These are phyloP conservation scores for Chorisops tibialis DNA, from an alignment of 2,888 invertebrate genomes.

Conservation along the genomic window DNA sequence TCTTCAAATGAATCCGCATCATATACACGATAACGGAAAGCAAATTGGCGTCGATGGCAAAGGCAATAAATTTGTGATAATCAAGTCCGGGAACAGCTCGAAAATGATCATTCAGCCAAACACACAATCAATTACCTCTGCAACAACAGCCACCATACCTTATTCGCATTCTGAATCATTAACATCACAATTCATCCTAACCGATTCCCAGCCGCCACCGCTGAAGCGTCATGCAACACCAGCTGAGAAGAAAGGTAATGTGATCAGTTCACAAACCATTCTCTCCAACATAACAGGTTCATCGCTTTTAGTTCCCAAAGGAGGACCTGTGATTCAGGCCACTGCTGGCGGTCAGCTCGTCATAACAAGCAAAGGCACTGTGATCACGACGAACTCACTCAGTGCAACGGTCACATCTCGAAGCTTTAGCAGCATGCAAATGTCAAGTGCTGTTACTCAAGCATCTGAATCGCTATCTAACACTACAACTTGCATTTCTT, in stretches of 20 bases:
- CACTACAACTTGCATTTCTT: too few relatives aligned
- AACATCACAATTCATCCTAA: neutral
- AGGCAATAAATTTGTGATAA: conserved; percentile 48
- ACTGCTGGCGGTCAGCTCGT: conserved; percentile 36
- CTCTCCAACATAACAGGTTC: conserved; percentile 50
- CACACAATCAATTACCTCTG: conserved; percentile 10
- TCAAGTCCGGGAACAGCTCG: conserved; percentile 35
- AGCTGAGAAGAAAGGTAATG: neutral
- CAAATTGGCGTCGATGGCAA: conserved; percentile 41
- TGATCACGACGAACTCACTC: conserved; percentile 40
- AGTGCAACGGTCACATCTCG: conserved; percentile 37
- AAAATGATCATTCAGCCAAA: conserved; percentile 28
- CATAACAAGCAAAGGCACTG: conserved; percentile 42
- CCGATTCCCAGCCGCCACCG: conserved; percentile 18
- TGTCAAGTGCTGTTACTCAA: too few relatives aligned
- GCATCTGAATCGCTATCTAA: too few relatives aligned
- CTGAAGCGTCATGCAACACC: conserved; percentile 39
- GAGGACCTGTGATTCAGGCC: conserved; percentile 14
- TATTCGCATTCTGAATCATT: neutral
- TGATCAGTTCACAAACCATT: conserved; percentile 39
- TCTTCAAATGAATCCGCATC: conserved; percentile 42
- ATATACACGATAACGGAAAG: conserved; percentile 47
- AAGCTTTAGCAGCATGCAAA: too few relatives aligned
- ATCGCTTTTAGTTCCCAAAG: conserved; percentile 36
- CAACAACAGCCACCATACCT: neutral